These are phyloP conservation scores for Narcine bancroftii DNA, from an alignment of 2,113 vertebrate genomes.

Conservation along the genomic window DNA sequence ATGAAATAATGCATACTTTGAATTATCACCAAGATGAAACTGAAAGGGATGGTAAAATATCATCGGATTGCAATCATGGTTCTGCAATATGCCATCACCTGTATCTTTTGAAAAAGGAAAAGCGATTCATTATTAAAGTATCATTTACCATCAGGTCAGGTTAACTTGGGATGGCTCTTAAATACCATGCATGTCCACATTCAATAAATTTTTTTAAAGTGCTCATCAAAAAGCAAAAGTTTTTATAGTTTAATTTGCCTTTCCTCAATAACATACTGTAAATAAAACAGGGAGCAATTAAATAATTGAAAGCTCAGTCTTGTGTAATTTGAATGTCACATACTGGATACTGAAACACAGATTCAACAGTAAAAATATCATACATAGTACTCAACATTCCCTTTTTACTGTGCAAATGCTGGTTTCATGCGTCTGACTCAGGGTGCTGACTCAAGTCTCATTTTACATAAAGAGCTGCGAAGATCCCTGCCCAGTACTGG, in stretches of 20 bases:
- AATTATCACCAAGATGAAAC: neutral
- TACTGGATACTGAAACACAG: slow-evolving; percentile 17
- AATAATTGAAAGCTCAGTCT: too few relatives aligned
- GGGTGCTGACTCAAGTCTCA: slow-evolving; percentile 47
- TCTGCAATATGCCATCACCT: neutral
- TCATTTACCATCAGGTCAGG: neutral
- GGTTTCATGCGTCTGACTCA: slow-evolving; percentile 58
- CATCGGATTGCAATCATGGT: neutral
- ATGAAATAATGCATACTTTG: neutral
- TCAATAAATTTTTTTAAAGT: neutral
- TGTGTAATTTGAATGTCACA: too few relatives aligned
- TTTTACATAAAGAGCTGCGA: slow-evolving; percentile 63
- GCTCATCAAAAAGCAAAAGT: neutral
- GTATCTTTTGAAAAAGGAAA: neutral
- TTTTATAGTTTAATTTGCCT: neutral
- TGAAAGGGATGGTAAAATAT: too few relatives aligned
- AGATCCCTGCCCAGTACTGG: slow-evolving; percentile 46
- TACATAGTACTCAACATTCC: slow-evolving; percentile 9
- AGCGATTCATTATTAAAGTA: neutral
- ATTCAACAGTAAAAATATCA: neutral
- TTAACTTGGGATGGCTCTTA: neutral
- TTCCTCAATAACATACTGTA: neutral
- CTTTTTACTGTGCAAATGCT: slow-evolving; percentile 42
- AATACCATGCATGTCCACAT: neutral
- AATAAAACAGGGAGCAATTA: neutral